phyloP scores from a whole-genome alignment of 2,888 invertebrate species.

The Mythimna pallens region DNA sequence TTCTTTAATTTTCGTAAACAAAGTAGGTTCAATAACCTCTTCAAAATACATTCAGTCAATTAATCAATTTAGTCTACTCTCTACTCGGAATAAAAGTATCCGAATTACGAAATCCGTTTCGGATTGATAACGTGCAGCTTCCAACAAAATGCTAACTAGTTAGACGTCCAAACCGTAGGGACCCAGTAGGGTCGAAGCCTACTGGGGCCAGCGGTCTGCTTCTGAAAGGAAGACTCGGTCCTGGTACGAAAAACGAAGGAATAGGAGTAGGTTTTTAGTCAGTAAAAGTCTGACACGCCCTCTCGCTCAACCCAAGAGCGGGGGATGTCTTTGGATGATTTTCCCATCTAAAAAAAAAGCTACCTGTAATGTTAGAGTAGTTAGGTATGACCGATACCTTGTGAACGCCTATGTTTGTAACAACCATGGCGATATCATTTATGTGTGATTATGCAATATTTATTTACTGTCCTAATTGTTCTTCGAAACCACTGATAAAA shows the following conservation, averaged over 20 bases:
- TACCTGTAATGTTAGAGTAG: neutral
- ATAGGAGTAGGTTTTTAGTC: no score
- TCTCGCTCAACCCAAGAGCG: no score
- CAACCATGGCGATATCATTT: no score
- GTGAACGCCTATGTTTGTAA: no score
- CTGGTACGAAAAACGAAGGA: no score
- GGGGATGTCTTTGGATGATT: no score
- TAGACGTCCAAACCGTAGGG: no score
- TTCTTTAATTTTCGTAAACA: neutral
- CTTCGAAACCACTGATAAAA: constrained; percentile 11
- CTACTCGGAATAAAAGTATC: neutral
- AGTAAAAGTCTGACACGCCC: no score
- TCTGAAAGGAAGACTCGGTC: no score
- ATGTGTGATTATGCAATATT: constrained; percentile 2
- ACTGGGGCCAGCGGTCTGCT: no score
- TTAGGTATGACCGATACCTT: neutral
- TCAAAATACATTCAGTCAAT: neutral
- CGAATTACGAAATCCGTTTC: neutral
- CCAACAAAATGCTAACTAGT: neutral
- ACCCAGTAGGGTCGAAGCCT: no score
- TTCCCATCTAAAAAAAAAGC: no score
- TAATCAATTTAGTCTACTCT: neutral
- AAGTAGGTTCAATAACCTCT: constrained; percentile 13
- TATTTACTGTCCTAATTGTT: neutral
- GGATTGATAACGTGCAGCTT: neutral